Conservation (phyloP, 2,888 invertebrate genomes). For the Lepidocyrtoides sp. region DNA sequence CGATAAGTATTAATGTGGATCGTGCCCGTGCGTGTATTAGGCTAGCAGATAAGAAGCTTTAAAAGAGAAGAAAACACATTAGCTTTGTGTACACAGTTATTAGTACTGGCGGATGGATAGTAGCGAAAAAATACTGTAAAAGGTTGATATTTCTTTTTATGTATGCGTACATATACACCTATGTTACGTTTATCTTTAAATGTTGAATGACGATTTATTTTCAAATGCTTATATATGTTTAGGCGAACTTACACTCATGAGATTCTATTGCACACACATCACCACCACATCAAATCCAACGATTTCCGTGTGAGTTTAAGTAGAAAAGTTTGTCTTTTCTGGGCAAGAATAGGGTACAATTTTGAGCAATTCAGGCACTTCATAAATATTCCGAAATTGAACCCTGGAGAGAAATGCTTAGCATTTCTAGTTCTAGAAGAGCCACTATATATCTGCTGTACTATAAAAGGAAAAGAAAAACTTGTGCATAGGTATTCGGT, state of each 20-base stretch:
- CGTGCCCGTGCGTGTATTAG: slow-evolving; percentile 7
- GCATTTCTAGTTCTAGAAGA: too few relatives aligned
- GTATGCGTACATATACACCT: too few relatives aligned
- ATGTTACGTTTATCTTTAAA: too few relatives aligned
- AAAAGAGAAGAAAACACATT: neutral
- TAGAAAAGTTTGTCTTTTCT: slow-evolving; percentile 59
- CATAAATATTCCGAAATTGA: slow-evolving; percentile 75
- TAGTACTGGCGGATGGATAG: neutral
- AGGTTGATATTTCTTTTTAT: neutral
- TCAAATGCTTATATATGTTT: too few relatives aligned
- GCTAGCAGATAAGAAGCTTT: too few relatives aligned
- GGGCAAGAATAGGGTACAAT: slow-evolving; percentile 46
- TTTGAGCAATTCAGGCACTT: slow-evolving; percentile 72
- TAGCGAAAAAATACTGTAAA: neutral
- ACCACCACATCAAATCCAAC: slow-evolving; percentile 47
- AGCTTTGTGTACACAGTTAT: neutral
- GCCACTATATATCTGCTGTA: neutral
- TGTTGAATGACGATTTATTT: too few relatives aligned
- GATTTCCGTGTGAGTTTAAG: slow-evolving; percentile 59
- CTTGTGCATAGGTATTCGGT: neutral
- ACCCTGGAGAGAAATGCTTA: slow-evolving; percentile 57
- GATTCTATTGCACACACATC: neutral
- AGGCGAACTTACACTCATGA: too few relatives aligned
- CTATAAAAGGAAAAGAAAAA: neutral
- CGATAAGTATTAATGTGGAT: neutral